Evolutionary conservation across 2,113 vertebrate species (phyloP), one percentile per base, ranked within the genome.

Genomic region (Pelusios castaneus): DNA sequence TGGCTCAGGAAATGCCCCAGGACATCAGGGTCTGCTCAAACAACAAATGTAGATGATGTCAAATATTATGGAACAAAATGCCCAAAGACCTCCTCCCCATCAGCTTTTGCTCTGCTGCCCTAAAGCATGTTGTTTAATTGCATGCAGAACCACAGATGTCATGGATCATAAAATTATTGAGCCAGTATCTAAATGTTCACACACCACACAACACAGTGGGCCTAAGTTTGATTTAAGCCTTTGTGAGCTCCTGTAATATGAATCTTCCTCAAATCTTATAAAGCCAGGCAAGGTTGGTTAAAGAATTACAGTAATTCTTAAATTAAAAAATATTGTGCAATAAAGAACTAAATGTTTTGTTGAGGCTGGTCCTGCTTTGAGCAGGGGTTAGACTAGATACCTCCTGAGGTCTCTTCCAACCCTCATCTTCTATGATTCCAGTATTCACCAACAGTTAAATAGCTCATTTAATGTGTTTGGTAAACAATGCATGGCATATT

Each of bases 381-480:
- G 51, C 51, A 52, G 51, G 51, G 51, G 51, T 52, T 52, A 16
- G 51, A 17, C 51, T 52, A 52, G 51, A 52, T 52, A 16, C 4
- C 51, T 52, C 51, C 51, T 52, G 51, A 52, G 13, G 51, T 52
- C 51, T 14, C 51, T 52, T 52, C 13, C 51, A 52, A 52, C 51
- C 16, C 51, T 52, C 13, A 52, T 52, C 51, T 52, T 52, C 51
- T 17, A 17, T 70, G 51, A 52, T 52, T 52, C 51, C 17, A 52
- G 13, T 5, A 52, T 17, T 54, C 31, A 38, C 58, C 34, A 25
- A 31, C 58, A n/a, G 43, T 79, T 56, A 73, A 83, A 58, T 45
- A 0, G 7, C 80, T 27, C n/a, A 0, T 2, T 31, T 41, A 3
- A n/a, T 10, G 0, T 6, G 2, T 16, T 67, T n/a, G 22, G 75